Evolutionary conservation across 92 coral and sea anemone genomes (phyloP).

Genomic region (Porites cylindrica): DNA sequence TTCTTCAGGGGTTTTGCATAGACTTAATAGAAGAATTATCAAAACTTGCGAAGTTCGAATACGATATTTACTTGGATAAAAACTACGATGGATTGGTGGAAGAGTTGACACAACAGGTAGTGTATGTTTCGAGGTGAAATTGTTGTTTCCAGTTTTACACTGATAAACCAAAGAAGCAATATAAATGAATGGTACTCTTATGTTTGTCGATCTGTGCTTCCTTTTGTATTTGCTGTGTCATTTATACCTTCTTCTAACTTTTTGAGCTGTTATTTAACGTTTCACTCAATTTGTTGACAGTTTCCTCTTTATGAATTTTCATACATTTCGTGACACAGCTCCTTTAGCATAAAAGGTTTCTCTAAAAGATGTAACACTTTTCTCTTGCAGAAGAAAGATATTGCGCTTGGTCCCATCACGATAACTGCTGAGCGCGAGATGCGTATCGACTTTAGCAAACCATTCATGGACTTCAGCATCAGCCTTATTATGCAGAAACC

Average conservation of each 20-base stretch:
- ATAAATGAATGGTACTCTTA: too few species aligned
- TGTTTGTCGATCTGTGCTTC: too few species aligned
- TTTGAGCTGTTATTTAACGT: too few species aligned
- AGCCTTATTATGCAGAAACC: conserved; percentile 90
- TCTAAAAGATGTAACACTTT: neutral
- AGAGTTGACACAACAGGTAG: conserved; percentile 61
- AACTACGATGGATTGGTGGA: conserved; percentile 59
- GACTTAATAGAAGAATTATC: conserved; percentile 84
- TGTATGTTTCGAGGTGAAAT: neutral
- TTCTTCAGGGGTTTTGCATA: conserved; percentile 84
- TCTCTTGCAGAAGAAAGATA: conserved; percentile 73
- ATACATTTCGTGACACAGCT: too few species aligned
- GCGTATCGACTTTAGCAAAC: conserved; percentile 91
- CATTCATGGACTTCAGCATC: conserved; percentile 92
- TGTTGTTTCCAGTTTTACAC: too few species aligned
- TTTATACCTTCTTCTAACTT: too few species aligned
- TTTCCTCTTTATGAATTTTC: too few species aligned
- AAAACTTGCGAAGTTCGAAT: conserved; percentile 59
- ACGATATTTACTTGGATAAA: conserved; percentile 63
- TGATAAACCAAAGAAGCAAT: too few species aligned
- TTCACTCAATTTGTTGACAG: too few species aligned
- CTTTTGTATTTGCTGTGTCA: too few species aligned
- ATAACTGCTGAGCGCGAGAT: conserved; percentile 88
- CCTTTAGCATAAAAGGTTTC: neutral
- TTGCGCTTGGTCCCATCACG: conserved; percentile 93